phyloP scores from a whole-genome alignment of 2,888 invertebrate species.

The Fragum sueziense region DNA sequence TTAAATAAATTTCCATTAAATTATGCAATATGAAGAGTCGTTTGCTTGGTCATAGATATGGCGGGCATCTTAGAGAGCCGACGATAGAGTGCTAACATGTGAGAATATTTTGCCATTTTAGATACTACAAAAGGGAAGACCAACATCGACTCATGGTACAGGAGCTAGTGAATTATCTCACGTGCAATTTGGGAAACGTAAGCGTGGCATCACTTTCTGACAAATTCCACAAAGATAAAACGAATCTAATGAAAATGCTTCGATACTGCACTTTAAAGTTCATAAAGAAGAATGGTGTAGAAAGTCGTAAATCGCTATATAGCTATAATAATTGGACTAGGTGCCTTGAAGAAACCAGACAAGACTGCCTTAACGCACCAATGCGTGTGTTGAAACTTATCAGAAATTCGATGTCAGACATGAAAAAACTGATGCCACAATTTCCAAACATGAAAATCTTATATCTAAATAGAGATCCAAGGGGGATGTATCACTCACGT shows the following conservation, averaged over 20 bases:
- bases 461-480: conserved; percentile 12
- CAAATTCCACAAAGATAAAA: not conserved
- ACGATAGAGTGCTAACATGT: too few species aligned
- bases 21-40: too few species aligned
- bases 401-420: not conserved
- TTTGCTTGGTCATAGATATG: too few species aligned
- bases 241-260: not conserved
- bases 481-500: conserved; percentile 15
- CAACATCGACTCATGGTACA: not conserved
- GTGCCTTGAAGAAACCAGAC: not conserved
- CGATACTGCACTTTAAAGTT: not conserved
- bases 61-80: too few species aligned
- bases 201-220: not conserved
- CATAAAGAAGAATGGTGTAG: not conserved
- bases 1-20: too few species aligned
- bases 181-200: not conserved
- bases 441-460: conserved; percentile 25
- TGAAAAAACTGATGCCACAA: not conserved
- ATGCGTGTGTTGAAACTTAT: not conserved
- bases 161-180: not conserved
- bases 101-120: too few species aligned
- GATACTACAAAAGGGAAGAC: not conserved
- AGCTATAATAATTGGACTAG: not conserved
- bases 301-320: not conserved
- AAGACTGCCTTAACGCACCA: not conserved